Percentiles rank a stretch among this genome's conserved stretches.
Conservation (phyloP, 1,140 invertebrate genomes). For the Drosophila repleta region DNA sequence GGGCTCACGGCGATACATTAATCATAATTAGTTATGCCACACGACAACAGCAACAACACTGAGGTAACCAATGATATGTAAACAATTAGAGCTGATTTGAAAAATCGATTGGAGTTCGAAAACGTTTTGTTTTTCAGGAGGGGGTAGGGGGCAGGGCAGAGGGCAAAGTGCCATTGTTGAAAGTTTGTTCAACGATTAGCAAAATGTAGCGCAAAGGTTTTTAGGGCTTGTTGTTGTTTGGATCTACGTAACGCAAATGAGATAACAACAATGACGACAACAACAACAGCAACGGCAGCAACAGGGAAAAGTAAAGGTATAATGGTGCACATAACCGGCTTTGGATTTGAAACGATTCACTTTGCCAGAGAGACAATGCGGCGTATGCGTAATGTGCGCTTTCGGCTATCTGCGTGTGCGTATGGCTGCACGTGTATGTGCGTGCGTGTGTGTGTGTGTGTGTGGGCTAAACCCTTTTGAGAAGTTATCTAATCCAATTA, state of each 20-base stretch:
- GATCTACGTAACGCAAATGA: slow-evolving; percentile 65
- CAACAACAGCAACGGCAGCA: slow-evolving; percentile 24
- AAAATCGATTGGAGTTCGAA: slow-evolving; percentile 57
- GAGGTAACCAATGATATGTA: slow-evolving; percentile 67
- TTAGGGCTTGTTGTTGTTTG: slow-evolving; percentile 23
- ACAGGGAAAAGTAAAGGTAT: slow-evolving; percentile 52
- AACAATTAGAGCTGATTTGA: slow-evolving; percentile 78
- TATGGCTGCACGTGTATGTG: neutral
- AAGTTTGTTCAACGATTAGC: slow-evolving; percentile 75
- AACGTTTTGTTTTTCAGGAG: neutral
- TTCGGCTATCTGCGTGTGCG: neutral
- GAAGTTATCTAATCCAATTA: slow-evolving; percentile 81
- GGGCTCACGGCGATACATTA: slow-evolving; percentile 67
- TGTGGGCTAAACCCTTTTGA: slow-evolving; percentile 64
- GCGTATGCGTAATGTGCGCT: slow-evolving; percentile 57
- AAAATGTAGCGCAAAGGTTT: slow-evolving; percentile 50
- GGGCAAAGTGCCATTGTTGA: slow-evolving; percentile 54
- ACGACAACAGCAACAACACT: slow-evolving; percentile 50
- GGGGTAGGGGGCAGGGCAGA: slow-evolving; percentile 44
- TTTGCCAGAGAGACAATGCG: slow-evolving; percentile 48
- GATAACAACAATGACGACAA: slow-evolving; percentile 22
- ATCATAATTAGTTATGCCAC: slow-evolving; percentile 81
- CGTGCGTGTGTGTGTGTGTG: slow-evolving; percentile 3
- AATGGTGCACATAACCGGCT: slow-evolving; percentile 65
- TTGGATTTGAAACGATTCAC: slow-evolving; percentile 59